These are phyloP conservation scores for Ginglymostoma cirratum DNA, from an alignment of 2,113 vertebrate species.

Conservation along the genomic window DNA sequence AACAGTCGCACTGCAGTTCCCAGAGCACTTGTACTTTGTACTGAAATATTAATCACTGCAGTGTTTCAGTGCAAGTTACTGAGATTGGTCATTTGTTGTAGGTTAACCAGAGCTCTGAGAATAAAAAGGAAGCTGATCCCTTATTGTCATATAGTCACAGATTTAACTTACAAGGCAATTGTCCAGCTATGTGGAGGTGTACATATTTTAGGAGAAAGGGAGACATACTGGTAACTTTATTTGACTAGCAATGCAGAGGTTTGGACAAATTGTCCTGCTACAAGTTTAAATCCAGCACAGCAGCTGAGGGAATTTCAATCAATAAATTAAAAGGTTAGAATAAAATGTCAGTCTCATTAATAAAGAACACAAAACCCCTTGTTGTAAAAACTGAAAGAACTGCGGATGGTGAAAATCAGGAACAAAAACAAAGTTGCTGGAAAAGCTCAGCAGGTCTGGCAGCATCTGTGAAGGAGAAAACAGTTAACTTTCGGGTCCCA, in stretches of 20 bases:
- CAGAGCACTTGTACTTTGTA: background rate
- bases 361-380: background rate
- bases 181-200: no score
- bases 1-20: background rate
- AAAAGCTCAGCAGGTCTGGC: no score
- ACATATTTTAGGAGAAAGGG: no score
- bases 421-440: no score
- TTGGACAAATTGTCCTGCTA: background rate
- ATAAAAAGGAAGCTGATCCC: background rate
- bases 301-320: background rate
- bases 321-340: background rate
- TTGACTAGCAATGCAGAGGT: background rate
- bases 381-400: no score
- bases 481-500: no score
- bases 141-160: background rate
- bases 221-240: background rate
- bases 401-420: no score
- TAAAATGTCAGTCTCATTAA: background rate
- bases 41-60: constrained; percentile 33
- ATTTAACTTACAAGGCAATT: background rate
- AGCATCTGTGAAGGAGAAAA: no score
- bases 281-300: background rate
- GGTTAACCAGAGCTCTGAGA: background rate
- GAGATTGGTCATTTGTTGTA: no score
- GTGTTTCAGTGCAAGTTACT: background rate